phyloP scores from a whole-genome alignment of 37 sponge, comb jelly and placozoan species.

The Amphimedon queenslandica region DNA sequence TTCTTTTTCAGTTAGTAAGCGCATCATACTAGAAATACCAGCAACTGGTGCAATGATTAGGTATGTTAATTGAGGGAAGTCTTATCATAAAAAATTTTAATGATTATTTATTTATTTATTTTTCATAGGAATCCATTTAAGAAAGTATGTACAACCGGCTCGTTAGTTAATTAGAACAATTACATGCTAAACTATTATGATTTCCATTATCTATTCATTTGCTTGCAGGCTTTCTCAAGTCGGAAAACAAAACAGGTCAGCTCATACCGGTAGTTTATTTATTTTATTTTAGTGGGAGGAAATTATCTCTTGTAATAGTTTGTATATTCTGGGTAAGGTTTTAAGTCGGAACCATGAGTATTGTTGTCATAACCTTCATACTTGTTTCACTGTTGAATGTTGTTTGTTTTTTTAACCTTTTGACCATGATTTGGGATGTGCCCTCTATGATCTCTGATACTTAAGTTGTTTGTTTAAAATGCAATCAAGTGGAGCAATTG shows the following conservation, averaged over 20 bases:
- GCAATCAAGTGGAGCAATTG: no score
- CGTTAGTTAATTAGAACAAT: background rate
- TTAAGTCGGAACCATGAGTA: background rate
- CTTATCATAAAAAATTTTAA: no score
- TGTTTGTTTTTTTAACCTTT: no score
- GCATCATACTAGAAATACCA: no score
- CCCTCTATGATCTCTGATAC: no score
- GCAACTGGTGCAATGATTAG: no score
- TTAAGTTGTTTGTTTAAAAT: no score
- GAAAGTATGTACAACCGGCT: background rate
- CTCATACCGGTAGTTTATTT: background rate
- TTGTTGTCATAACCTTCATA: no score
- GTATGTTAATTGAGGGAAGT: no score
- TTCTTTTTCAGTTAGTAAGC: no score
- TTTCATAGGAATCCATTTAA: conserved; percentile 10
- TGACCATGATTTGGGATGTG: no score
- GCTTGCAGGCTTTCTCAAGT: background rate
- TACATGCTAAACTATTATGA: background rate
- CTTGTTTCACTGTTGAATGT: no score
- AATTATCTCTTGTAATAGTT: background rate
- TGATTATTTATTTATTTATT: background rate
- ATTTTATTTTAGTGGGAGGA: background rate
- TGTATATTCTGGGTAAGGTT: background rate
- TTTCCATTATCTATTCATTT: background rate
- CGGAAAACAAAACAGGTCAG: background rate